Conservation (phyloP, 2,113 vertebrate species). For the Picathartes gymnocephalus region DNA sequence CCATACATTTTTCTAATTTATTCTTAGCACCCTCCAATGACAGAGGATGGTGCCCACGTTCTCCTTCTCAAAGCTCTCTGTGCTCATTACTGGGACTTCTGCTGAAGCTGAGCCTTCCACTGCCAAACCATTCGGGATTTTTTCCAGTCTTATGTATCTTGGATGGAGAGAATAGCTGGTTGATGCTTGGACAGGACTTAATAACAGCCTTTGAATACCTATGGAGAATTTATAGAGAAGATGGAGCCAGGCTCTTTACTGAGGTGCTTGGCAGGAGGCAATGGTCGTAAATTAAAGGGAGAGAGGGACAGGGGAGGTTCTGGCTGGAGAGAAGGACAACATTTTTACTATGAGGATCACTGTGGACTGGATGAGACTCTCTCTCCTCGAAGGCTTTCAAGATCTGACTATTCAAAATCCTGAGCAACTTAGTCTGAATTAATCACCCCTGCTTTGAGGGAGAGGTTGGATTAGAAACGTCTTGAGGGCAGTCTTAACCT, state of each 20-base stretch:
- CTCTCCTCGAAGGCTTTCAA: neutral
- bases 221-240: neutral
- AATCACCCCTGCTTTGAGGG: neutral
- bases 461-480: neutral
- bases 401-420: neutral
- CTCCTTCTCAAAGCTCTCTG: neutral
- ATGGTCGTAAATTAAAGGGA: neutral
- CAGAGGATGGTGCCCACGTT: neutral
- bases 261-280: neutral
- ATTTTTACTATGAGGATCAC: neutral
- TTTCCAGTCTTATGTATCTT: neutral
- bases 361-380: neutral
- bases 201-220: neutral
- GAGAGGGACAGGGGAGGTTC: neutral
- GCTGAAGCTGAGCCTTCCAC: neutral
- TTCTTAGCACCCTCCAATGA: neutral
- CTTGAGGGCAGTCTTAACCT: neutral
- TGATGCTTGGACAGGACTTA: neutral
- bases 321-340: neutral
- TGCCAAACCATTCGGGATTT: rapidly evolving
- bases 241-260: neutral
- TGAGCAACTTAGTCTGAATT: neutral
- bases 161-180: neutral
- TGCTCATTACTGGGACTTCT: neutral
- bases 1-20: neutral